Percentiles rank a stretch among this genome's conserved stretches.
Conservation (phyloP, 2,113 vertebrate species). For the Petroica traversi region DNA sequence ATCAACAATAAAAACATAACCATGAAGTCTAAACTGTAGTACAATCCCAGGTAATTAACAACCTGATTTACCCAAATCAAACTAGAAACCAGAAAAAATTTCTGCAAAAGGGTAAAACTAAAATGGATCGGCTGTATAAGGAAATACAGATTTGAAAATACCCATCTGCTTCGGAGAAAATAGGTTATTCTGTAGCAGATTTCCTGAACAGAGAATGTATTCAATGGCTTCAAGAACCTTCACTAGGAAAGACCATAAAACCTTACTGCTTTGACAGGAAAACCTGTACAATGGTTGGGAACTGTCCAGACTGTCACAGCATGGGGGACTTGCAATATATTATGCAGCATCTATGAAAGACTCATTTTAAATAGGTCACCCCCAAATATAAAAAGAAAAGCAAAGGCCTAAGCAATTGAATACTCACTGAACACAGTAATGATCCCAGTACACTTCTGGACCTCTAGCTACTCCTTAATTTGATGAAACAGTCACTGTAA, state of each 20-base stretch:
- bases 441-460: neutral
- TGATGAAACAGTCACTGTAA: neutral
- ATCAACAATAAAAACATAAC: neutral
- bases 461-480: neutral
- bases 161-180: neutral
- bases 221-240: neutral
- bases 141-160: neutral
- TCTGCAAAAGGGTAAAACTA: neutral
- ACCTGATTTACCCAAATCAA: neutral
- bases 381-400: neutral
- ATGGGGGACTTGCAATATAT: neutral
- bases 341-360: neutral
- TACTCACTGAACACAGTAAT: neutral
- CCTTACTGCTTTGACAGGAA: neutral
- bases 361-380: neutral
- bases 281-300: neutral
- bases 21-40: neutral
- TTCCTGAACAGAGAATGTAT: neutral
- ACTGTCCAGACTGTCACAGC: neutral
- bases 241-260: neutral
- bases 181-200: neutral
- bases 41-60: neutral
- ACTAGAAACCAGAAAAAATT: neutral
- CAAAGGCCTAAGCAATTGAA: neutral
- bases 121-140: neutral